Evolutionary conservation across 1,140 invertebrate genomes (phyloP).

Genomic region (Papilio xuthus): DNA sequence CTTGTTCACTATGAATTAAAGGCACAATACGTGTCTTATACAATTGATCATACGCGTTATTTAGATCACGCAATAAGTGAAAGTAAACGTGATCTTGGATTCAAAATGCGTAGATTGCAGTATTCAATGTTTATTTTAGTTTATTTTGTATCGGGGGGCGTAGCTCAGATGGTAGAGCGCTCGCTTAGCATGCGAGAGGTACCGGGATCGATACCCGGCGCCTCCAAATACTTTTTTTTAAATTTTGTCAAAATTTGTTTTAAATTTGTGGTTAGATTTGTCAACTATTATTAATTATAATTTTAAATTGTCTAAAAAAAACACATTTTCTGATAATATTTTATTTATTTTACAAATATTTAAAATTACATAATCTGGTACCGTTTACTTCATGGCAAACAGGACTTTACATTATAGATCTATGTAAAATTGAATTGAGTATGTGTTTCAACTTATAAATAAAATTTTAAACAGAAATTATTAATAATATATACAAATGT

Average conservation of each 20-base stretch:
- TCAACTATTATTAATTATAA: too few species aligned
- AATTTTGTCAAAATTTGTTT: too few species aligned
- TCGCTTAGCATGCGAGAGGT: constrained; percentile 94
- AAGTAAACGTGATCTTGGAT: constrained; percentile 16
- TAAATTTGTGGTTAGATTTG: too few species aligned
- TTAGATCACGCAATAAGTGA: constrained; percentile 20
- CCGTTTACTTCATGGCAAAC: constrained; percentile 29
- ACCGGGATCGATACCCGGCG: constrained; percentile 88
- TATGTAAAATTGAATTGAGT: constrained; percentile 9
- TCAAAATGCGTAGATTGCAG: neutral
- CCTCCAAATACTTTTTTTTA: constrained; percentile 48
- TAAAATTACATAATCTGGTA: constrained; percentile 33
- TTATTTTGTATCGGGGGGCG: constrained; percentile 47
- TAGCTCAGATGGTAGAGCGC: constrained; percentile 86
- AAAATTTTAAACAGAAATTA: constrained; percentile 32
- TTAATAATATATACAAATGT: constrained; percentile 39
- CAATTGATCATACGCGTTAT: neutral
- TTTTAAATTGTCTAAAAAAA: neutral
- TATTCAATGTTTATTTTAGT: neutral
- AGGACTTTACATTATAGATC: neutral
- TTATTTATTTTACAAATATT: constrained; percentile 36
- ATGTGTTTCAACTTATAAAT: constrained; percentile 35
- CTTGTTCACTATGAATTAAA: neutral
- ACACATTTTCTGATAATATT: neutral
- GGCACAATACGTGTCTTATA: neutral